Evolutionary conservation across 2,113 vertebrate genomes (phyloP), one percentile per base, ranked within the genome.

Genomic region (Etheostoma spectabile): DNA sequence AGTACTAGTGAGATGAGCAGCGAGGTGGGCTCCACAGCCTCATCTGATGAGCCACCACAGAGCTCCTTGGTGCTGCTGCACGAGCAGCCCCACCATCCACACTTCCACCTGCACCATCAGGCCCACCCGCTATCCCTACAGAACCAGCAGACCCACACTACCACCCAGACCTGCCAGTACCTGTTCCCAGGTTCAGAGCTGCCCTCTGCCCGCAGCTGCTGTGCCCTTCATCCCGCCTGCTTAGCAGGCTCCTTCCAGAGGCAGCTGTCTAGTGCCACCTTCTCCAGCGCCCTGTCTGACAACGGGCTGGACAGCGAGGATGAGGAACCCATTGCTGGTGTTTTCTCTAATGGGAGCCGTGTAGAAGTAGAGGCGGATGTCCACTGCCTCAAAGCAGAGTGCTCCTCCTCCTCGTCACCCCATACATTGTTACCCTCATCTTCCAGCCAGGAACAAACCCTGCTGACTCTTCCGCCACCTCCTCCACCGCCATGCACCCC

Each of bases 1-100:
- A 99, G 98, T 92, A 98, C 98, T 0, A 99, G 98, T 56, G 98
- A 99, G 91, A 99, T 99, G 98, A 99, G 98, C 95, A 99, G 98
- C 0, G 98, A 99, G 94, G 98, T 99, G 86, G 98, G 98, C 2
- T 99, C 98, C 76, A 99, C 98, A 0, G 98, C 98, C 30, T 99
- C 98, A 0, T 99, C 98, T 0, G 98, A 99, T 0, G 98, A 99
- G 87, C 98, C 98, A 0, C 95, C 96, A 0, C 92, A 96, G 18
- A 96, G 96, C 22, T 93, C 95, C 55, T 49, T 94, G 86, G 73
- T 91, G 80, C 79, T 93, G 68, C 90, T 93, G 75, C 92, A 93
- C 3, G 93, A 94, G 46, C 93, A 91, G 84, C 42, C 88, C 38
- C 92, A 93, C 52, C 90, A 93, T 24, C 67, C 85, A 21, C 89